Conservation (phyloP, 2,113 vertebrate species). For the Gymnocephalus cernua region DNA sequence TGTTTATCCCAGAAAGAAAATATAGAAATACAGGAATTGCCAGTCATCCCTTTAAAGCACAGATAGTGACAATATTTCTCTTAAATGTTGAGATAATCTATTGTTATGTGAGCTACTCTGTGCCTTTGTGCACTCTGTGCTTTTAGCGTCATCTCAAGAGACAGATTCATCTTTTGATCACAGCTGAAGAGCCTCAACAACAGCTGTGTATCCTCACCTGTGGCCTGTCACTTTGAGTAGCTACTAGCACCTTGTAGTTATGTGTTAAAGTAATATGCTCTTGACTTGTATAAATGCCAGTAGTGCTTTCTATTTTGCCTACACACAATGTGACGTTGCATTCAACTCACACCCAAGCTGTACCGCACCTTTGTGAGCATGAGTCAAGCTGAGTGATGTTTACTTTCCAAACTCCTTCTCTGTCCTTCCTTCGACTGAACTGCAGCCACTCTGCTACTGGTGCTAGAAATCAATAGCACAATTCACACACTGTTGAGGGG, state of each 20-base stretch:
- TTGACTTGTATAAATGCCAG: slow-evolving; percentile 15
- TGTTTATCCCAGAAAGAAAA: background rate
- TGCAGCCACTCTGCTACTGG: slow-evolving; percentile 39
- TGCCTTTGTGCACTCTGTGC: background rate
- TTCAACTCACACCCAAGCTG: slow-evolving; percentile 2
- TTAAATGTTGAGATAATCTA: background rate
- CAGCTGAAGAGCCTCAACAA: slow-evolving; percentile 16
- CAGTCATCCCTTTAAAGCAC: background rate
- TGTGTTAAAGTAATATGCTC: background rate
- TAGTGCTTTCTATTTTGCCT: background rate
- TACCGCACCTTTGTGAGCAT: slow-evolving; percentile 59
- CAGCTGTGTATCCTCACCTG: slow-evolving; percentile 7
- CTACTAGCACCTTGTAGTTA: background rate
- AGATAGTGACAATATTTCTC: background rate
- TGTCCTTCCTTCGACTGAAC: slow-evolving; percentile 26
- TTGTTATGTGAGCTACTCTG: background rate
- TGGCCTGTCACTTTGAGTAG: background rate
- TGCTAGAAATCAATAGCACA: slow-evolving; percentile 53
- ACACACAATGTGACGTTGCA: background rate
- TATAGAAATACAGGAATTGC: background rate
- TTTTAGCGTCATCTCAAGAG: background rate
- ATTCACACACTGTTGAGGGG: slow-evolving; percentile 24
- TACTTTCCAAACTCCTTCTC: slow-evolving; percentile 47
- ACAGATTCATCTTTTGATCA: slow-evolving; percentile 9
- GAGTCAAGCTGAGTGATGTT: slow-evolving; percentile 47